Evolutionary conservation across 2,888 invertebrate genomes (phyloP).

Genomic region (Myopa tessellatipennis): DNA sequence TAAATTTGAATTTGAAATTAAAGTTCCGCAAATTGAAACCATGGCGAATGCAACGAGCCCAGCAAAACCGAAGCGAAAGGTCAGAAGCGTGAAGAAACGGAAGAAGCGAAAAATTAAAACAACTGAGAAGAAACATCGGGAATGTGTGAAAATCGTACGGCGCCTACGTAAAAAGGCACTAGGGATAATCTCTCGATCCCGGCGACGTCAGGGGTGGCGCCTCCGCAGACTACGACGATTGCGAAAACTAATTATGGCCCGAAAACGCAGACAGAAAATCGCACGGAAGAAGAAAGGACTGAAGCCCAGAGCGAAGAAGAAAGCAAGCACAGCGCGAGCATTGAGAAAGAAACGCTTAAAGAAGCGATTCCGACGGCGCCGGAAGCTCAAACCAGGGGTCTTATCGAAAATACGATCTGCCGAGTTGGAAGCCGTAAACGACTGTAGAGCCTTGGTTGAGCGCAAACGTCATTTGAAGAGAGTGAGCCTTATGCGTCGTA

Average conservation of each 20-base stretch:
- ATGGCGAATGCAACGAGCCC: too few species aligned
- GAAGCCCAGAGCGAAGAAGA: neutral
- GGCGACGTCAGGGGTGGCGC: neutral
- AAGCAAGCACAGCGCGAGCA: neutral
- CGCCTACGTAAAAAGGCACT: neutral
- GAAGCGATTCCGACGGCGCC: neutral
- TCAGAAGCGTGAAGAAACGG: too few species aligned
- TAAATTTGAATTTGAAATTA: too few species aligned
- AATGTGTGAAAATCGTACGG: neutral
- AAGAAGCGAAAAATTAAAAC: too few species aligned
- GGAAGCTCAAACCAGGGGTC: neutral
- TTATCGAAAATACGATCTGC: neutral
- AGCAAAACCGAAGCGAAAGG: too few species aligned
- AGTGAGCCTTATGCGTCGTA: neutral
- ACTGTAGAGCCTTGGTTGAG: neutral
- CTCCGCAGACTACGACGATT: neutral
- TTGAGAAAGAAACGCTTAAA: too few species aligned
- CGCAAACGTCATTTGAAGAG: conserved; percentile 10
- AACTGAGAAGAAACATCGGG: neutral
- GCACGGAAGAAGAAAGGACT: neutral
- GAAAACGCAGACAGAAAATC: neutral
- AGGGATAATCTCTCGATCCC: neutral
- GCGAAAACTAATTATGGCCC: neutral
- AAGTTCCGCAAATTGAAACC: too few species aligned
- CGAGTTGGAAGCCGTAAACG: neutral